Base-by-base conservation (phyloP, 2,797 vertebrate species). In the Chelon auratus region DNA sequence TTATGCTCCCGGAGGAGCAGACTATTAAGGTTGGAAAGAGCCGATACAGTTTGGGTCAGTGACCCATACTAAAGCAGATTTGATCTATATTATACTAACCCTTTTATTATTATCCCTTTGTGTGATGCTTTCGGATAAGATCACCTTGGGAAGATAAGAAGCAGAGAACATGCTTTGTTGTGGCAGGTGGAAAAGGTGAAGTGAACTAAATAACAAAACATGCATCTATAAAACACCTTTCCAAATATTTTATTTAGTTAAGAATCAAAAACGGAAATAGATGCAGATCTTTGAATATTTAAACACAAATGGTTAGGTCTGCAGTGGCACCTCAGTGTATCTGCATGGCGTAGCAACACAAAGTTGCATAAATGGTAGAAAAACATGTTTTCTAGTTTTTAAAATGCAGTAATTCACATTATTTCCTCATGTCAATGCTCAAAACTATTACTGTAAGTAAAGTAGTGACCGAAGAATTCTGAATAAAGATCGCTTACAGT, bases 51-150 rank as follows among this genome's bases (percentile, higher is more conserved):
- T 88, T 83, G 89, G 94, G 94, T 94, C 94, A 92, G 75, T 93
- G 94, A 95, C 93, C 94, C 86, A 79, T 90, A 92, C 91, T 94
- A 93, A 93, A 92, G 87, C 66, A 81, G 86, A 91, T 91, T 91
- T 92, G 90, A 93, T 93, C 91, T 92, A 93, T 92, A 92, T 92
- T 94, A 93, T 91, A 91, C 90, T 90, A 92, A 91, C 89, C 82
- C 90, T 91, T 92, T 92, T 92, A 93, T 91, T 89, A 89, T 90
- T 87, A 80, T 86, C 83, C 72, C 83, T 92, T 82, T 85, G 87
- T 82, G 81, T 59, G 62, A 26, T 70, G 82, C 77, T 87, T 90
- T 75, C 84, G 78, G 68, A 80, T 58, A 89, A 85, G 83, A 89
- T 92, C 91, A 93, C 91, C 92, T 93, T 92, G 91, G 75, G 80